phyloP scores from a whole-genome alignment of 2,888 invertebrate genomes.

The Acanthosepion pharaonis region DNA sequence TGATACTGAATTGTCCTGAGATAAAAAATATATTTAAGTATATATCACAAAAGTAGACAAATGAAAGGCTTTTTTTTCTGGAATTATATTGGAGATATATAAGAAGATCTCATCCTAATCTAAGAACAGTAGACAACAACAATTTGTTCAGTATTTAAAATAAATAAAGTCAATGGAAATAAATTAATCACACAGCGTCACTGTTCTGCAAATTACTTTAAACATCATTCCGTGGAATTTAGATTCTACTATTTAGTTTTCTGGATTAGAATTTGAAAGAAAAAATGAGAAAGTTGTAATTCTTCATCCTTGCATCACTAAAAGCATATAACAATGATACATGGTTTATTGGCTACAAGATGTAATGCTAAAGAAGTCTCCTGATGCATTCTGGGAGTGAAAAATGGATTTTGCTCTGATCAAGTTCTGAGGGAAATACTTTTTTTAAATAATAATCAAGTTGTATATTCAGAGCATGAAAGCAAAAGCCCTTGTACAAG shows the following conservation, averaged over 20 bases:
- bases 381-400: neutral
- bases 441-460: neutral
- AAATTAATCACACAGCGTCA: conserved; percentile 38
- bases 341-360: conserved; percentile 33
- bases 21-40: conserved; percentile 41
- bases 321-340: neutral
- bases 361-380: conserved; percentile 21
- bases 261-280: conserved; percentile 47
- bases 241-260: conserved; percentile 46
- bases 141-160: conserved; percentile 7
- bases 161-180: neutral
- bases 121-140: conserved; percentile 45
- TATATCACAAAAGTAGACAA: conserved; percentile 44
- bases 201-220: conserved; percentile 41
- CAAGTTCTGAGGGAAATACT: neutral
- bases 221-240: conserved; percentile 40
- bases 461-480: neutral
- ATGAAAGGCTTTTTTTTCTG: conserved; percentile 47
- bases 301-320: conserved; percentile 38
- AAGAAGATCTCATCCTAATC: conserved; percentile 42
- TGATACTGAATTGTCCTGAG: conserved; percentile 45
- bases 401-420: conserved; percentile 14
- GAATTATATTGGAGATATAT: conserved; percentile 24
- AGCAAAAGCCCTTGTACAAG: neutral
- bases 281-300: conserved; percentile 43